Base-by-base conservation (phyloP, 1,140 invertebrate genomes). In the Scaptodrosophila lebanonensis region DNA sequence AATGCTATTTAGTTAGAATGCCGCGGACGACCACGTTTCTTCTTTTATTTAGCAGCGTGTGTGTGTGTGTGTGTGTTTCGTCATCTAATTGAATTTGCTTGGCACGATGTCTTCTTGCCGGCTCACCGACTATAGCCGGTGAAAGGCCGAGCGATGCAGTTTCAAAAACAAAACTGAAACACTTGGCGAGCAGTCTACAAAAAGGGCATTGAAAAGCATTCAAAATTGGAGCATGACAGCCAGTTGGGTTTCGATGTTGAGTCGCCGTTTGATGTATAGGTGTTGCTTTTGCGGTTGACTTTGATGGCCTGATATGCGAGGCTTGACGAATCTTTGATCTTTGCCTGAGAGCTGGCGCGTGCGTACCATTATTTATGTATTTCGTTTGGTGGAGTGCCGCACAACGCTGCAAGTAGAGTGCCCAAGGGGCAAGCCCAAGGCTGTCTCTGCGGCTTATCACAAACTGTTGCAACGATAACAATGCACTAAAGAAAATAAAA, bases 1-100 rank as follows among this genome's bases (percentile, higher is more conserved):
- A 77, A 79, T 77, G 73, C 68, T 65, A 68, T 79, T 77, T 72
- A 68, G 73, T 77, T 77, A 77, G 72, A 77, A 76, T 76, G 47
- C 73, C 58, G n/a, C n/a, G n/a, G n/a, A n/a, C n/a, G n/a, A n/a
- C n/a, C n/a, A n/a, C n/a, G n/a, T n/a, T n/a, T n/a, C n/a, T n/a
- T n/a, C n/a, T n/a, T 54, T 42, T 60, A 40, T 49, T 47, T 61
- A 48, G 49, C 47, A 12, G 20, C 20, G 36, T 11, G 39, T 36
- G 39, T n/a, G 30, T 48, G 39, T 45, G 12, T 58, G 29, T 66
- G 48, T 51, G 22, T 58, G 43, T 36, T 52, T 40, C 61, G 36
- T 70, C 72, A 65, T 79, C 68, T 77, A 77, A 77, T 77, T 77
- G 73, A 77, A 77, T 77, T 79, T 67, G 42, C 9, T 59, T 45